Evolutionary conservation across 2,113 vertebrate species (phyloP).

Genomic region (human): GRCh38 chr9:10251001-10251500

Average conservation of each 20-base stretch:
- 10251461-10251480: background rate
- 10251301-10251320: background rate
- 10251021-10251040: background rate
- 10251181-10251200: background rate
- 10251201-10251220: background rate
- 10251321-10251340: background rate
- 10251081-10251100: background rate
- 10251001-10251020: background rate
- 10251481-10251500: background rate
- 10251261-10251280: background rate
- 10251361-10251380: background rate
- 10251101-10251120: slow-evolving; percentile 1
- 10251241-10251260: background rate
- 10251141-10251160: background rate
- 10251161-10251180: background rate
- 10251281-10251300: background rate
- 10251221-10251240: background rate
- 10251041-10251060: background rate
- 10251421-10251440: background rate
- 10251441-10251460: background rate
- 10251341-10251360: background rate
- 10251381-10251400: background rate
- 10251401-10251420: background rate
- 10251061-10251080: background rate
- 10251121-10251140: background rate